Evolutionary conservation across 2,888 invertebrate genomes (phyloP), one percentile per base, ranked within the genome.

Genomic region (Anticlea derivata): DNA sequence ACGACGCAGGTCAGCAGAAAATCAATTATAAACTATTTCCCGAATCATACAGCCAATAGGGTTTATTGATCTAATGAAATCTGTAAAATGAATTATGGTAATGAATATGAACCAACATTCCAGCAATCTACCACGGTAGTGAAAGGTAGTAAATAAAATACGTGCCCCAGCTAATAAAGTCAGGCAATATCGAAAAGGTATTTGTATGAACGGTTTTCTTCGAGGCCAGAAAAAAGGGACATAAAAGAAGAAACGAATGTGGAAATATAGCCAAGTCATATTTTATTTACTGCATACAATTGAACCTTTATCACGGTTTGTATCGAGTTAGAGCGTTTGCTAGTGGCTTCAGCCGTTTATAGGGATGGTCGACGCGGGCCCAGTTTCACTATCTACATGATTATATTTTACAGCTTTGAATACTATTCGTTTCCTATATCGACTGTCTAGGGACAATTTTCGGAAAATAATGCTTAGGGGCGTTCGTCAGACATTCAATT

Each of bases 221-320:
- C 66, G 80, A 82, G 75, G 78, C 83, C 80, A 84, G 79, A 85
- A 84, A 85, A 86, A 85, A 80, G 75, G 85, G 81, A 74, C 80
- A 82, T 87, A 88, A 89, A 85, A 85, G 76, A 83, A 85, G 83
- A 86, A 86, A 84, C 83, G 84, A 86, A 87, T 83, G 85, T 84
- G 82, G 85, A 88, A 87, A 86, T 86, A 89, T 86, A 85, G 80
- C 77, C 83, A 83, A 86, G 85, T 86, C 85, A 89, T 91, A 89
- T 90, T 87, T 90, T 91, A 90, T 91, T 90, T 90, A 89, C 89
- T 87, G 83, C 84, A 86, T 83, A 87, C 89, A 90, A 89, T 89
- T 78, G 88, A 83, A 82, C 87, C 86, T 89, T 85, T 87, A 90
- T 88, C 87, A 83, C 83, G 73, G 83, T 80, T 80, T 84, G 85